Conservation (phyloP, 2,888 invertebrate species). For the Rhagonycha fulva region DNA sequence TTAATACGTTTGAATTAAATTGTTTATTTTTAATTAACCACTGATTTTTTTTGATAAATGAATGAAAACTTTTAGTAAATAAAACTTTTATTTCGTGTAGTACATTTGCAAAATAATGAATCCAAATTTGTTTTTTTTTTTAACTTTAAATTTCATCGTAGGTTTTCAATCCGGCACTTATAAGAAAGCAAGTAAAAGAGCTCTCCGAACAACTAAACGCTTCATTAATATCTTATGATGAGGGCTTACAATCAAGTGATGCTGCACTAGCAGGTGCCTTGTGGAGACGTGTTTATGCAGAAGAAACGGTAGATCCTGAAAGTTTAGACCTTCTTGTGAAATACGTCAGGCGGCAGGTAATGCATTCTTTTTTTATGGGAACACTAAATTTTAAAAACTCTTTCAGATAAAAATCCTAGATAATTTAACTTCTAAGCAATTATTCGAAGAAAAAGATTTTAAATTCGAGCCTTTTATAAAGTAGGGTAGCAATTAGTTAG, state of each 20-base stretch:
- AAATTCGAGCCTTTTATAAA: constrained; percentile 37
- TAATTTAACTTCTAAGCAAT: constrained; percentile 60
- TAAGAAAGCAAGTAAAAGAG: constrained; percentile 65
- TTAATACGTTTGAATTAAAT: too few species aligned
- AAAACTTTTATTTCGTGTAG: too few species aligned
- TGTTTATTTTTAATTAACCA: too few species aligned
- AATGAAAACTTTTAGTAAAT: too few species aligned
- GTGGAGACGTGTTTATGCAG: constrained; percentile 82
- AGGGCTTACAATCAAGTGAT: constrained; percentile 79
- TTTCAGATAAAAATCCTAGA: constrained; percentile 63
- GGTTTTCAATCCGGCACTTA: constrained; percentile 65
- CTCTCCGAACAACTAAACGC: constrained; percentile 84
- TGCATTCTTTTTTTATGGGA: constrained; percentile 20
- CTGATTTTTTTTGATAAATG: too few species aligned
- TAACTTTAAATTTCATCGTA: constrained; percentile 47
- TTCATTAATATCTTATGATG: constrained; percentile 82
- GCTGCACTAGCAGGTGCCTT: constrained; percentile 77
- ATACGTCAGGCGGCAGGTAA: constrained; percentile 79
- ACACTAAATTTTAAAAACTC: constrained; percentile 8
- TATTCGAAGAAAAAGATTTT: constrained; percentile 55
- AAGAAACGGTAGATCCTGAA: constrained; percentile 65
- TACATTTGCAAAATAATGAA: too few species aligned
- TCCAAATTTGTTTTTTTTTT: not conserved
- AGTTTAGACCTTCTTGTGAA: constrained; percentile 72
- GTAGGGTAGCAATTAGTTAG: constrained; percentile 6